These are phyloP conservation scores for Corythornis cristatus DNA, from an alignment of 2,113 vertebrate genomes.

Conservation along the genomic window DNA sequence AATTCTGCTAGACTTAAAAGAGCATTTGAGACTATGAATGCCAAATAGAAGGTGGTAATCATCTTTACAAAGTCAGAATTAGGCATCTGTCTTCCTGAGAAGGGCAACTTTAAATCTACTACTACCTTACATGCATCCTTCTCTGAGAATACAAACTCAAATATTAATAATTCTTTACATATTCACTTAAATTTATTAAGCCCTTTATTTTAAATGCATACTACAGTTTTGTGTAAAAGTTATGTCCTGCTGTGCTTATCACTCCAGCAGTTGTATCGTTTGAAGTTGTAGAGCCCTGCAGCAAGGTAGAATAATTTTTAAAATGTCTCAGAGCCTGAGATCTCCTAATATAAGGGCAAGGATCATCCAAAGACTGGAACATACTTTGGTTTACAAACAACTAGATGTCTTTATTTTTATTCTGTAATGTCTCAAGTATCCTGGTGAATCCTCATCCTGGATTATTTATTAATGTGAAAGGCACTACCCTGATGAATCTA, in stretches of 20 bases:
- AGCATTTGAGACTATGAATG: background rate
- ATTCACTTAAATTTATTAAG: background rate
- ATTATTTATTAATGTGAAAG: background rate
- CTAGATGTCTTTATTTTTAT: background rate
- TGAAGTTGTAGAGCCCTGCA: background rate
- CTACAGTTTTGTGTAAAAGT: background rate
- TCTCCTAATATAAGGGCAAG: background rate
- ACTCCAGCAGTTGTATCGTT: background rate
- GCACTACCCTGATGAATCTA: background rate
- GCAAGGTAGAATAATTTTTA: background rate
- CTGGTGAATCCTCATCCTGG: background rate
- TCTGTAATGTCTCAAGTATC: background rate
- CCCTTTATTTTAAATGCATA: fast-evolving
- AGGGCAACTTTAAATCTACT: background rate
- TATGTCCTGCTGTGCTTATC: background rate
- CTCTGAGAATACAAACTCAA: background rate
- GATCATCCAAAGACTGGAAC: background rate
- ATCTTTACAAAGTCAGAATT: background rate
- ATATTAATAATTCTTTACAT: background rate
- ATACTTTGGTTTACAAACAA: background rate
- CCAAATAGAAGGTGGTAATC: background rate
- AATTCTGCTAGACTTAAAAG: background rate
- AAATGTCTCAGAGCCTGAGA: background rate
- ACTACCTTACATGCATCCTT: background rate
- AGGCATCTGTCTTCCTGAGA: background rate